Evolutionary conservation across 2,113 vertebrate genomes (phyloP), one percentile per base, ranked within the genome.

Genomic region (Oncorhynchus keta): DNA sequence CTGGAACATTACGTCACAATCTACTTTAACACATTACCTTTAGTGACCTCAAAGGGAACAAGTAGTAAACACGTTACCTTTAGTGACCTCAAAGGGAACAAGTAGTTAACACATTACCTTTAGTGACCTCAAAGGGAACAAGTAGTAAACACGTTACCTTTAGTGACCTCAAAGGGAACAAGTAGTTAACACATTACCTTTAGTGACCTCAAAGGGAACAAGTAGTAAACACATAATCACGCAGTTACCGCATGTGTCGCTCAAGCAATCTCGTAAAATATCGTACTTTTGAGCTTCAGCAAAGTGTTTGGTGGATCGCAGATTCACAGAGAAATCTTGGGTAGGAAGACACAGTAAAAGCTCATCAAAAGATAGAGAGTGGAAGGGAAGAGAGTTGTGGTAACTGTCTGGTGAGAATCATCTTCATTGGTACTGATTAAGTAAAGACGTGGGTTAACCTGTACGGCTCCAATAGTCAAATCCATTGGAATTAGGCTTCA

Each of bases 371-470:
- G 8, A 8, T 18, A 9, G 20, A 48, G 74, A 48, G 48, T 18
- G 66, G 66, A 76, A 20, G 66, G 30, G 64, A 24, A 66, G 32
- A 77, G 3, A 73, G 32, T 8, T 62, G 22, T 4, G 70, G 69
- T 62, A 32, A 64, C 16, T 62, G 66, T 78, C 76, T 80, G 75
- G 64, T 57, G 67, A 76, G 35, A 39, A 84, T 81, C 68, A 80
- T 51, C 22, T 16, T 68, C 8, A 18, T n/a, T 14, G 35, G 5
- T n/a, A 78, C 74, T 75, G 76, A 85, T 79, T 59, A 73, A 49
- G n/a, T 55, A 30, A 65, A 81, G 76, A 78, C 64, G 5, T 24
- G 68, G 81, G 59, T 72, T 74, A 65, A 80, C 68, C 65, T 51
- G 74, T 79, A 83, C 76, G 55, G 71, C 24, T 62, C 13, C 14